Base-by-base conservation (phyloP, 2,113 vertebrate species). In the Grantiella picta region DNA sequence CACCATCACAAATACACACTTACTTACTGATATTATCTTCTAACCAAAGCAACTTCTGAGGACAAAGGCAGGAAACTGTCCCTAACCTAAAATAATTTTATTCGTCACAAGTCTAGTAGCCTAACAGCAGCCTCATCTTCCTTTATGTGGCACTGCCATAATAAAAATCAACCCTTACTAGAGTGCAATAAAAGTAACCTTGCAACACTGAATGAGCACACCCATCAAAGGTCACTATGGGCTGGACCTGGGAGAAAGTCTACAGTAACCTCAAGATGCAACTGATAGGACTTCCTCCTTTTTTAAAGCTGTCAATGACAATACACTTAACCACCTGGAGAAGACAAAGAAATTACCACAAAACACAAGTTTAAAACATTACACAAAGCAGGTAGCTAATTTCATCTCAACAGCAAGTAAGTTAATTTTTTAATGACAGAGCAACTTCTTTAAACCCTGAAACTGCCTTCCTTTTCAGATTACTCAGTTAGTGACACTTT, bases 151-250 rank as follows among this genome's bases (percentile, higher is more conserved):
- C 45, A 45, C 1, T 33, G 15, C 18, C 10, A 5, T 70, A 92
- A 86, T 66, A 68, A 89, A 80, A 89, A 72, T 9, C 57, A 76
- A 54, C 21, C 52, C 60, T 60, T 64, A 91, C 11, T 23, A 66
- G 47, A 54, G 1, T 18, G 24, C 63, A 81, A 12, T 63, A 90
- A 53, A 79, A 70, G 36, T 57, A 61, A 86, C n/a, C 12, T 78
- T 52, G 47, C 29, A 79, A 22, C 42, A 36, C 72, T 80, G 61
- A 86, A 53, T 33, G 50, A 89, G 69, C 76, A 78, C 16, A 75
- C 18, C 36, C 57, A 73, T 69, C 78, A 94, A 94, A 97, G 91
- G 89, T 97, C 89, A 72, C 36, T 40, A 6, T 8, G 42, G 70
- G 57, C 27, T 76, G 71, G 59, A 64, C 71, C 38, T 54, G 24